phyloP scores from a whole-genome alignment of 2,113 vertebrate species.

The Gambusia holbrooki region DNA sequence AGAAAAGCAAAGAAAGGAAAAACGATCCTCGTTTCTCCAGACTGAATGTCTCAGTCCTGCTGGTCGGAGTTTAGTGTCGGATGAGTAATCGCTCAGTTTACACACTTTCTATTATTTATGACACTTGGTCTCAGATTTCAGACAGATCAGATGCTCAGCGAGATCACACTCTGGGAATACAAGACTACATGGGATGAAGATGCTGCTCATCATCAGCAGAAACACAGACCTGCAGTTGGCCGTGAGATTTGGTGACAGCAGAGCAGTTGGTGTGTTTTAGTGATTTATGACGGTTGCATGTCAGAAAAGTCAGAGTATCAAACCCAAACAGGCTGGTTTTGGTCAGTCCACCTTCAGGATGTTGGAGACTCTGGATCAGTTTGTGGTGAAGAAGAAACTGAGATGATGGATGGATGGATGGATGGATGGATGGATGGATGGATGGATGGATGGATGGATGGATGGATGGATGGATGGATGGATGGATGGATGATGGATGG shows the following conservation, averaged over 20 bases:
- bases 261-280: neutral
- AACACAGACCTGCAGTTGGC: neutral
- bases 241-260: no score
- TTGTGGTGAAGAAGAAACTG: no score
- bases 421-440: no score
- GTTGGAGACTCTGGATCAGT: no score
- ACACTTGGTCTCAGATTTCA: conserved; percentile 9
- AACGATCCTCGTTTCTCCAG: neutral
- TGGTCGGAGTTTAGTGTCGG: neutral
- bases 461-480: no score
- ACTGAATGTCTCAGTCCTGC: neutral
- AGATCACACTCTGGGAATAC: neutral
- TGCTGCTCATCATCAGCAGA: neutral
- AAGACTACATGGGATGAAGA: neutral
- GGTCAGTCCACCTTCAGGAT: no score
- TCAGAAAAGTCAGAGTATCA: no score
- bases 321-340: no score
- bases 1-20: neutral
- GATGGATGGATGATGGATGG: no score
- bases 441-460: no score
- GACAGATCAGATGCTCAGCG: conserved; percentile 8
- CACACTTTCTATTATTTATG: conserved; percentile 28
- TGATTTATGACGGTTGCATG: no score
- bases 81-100: conserved; percentile 32
- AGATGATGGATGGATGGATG: no score